These are phyloP conservation scores for Penaeus chinensis DNA, from an alignment of 1,140 invertebrate species.

Conservation along the genomic window DNA sequence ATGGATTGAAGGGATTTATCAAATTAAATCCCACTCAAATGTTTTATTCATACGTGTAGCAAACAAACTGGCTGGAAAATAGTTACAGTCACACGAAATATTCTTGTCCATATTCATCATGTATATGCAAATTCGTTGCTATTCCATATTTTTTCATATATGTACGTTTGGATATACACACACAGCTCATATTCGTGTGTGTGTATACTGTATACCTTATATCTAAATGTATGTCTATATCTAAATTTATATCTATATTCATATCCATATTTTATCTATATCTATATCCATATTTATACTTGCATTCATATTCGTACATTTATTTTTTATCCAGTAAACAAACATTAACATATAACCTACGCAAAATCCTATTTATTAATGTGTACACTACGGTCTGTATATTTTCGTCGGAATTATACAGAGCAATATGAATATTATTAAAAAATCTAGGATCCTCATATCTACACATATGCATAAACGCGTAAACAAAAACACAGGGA, in stretches of 20 bases:
- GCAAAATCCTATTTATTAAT: too few species aligned
- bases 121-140: slow-evolving; percentile 8
- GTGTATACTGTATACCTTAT: not conserved
- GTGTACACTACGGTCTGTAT: too few species aligned
- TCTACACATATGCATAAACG: too few species aligned
- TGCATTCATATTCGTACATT: not conserved
- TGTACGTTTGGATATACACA: not conserved
- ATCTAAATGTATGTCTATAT: not conserved
- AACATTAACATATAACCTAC: slow-evolving; percentile 1
- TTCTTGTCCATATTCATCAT: not conserved
- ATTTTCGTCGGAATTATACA: too few species aligned
- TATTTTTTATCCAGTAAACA: not conserved
- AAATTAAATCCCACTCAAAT: slow-evolving; percentile 17
- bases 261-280: slow-evolving; percentile 1
- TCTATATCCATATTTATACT: slow-evolving; percentile 3
- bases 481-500: too few species aligned
- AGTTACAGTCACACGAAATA: slow-evolving; percentile 18
- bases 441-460: too few species aligned
- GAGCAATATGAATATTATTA: too few species aligned
- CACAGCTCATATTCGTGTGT: not conserved
- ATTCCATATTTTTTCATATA: not conserved
- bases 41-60: slow-evolving; percentile 21
- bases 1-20: slow-evolving; percentile 13
- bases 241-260: not conserved
- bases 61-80: not conserved